These are phyloP conservation scores for Tineola bisselliella DNA, from an alignment of 2,888 invertebrate genomes.

Conservation along the genomic window DNA sequence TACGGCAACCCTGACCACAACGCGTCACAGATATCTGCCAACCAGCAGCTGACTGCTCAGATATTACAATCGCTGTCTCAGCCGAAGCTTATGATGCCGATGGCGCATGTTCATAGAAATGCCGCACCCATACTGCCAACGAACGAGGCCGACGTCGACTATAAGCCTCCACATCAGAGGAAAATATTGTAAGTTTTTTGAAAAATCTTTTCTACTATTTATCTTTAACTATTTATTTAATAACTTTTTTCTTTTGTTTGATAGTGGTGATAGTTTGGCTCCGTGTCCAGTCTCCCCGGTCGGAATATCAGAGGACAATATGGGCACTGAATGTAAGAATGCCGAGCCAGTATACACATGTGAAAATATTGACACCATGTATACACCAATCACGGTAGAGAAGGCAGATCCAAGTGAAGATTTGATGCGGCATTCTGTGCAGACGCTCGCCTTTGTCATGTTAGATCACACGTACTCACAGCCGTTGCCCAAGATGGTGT, in stretches of 20 bases:
- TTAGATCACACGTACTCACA: constrained; percentile 62
- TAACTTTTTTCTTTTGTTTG: not conserved
- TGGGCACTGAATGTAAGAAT: not conserved
- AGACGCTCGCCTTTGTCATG: constrained; percentile 55
- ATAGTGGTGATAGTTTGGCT: constrained; percentile 59
- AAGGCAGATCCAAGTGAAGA: constrained; percentile 61
- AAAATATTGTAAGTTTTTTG: not conserved
- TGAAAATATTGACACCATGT: constrained; percentile 29
- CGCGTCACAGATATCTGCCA: constrained; percentile 64
- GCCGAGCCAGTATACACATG: not conserved
- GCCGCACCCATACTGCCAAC: constrained; percentile 19
- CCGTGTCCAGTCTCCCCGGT: constrained; percentile 26
- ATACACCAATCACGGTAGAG: constrained; percentile 54
- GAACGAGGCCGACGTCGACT: constrained; percentile 19
- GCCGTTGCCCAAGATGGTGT: constrained; percentile 34
- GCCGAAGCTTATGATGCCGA: constrained; percentile 48
- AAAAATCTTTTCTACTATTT: too few species aligned
- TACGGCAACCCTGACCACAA: constrained; percentile 42
- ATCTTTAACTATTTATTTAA: too few species aligned
- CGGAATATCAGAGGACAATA: not conserved
- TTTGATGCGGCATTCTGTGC: constrained; percentile 56
- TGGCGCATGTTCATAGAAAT: constrained; percentile 1
- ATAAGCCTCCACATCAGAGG: constrained; percentile 20
- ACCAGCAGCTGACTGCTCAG: constrained; percentile 71
- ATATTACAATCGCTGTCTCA: constrained; percentile 68